phyloP scores from a whole-genome alignment of 2,797 vertebrate species.

The Artibeus lituratus region DNA sequence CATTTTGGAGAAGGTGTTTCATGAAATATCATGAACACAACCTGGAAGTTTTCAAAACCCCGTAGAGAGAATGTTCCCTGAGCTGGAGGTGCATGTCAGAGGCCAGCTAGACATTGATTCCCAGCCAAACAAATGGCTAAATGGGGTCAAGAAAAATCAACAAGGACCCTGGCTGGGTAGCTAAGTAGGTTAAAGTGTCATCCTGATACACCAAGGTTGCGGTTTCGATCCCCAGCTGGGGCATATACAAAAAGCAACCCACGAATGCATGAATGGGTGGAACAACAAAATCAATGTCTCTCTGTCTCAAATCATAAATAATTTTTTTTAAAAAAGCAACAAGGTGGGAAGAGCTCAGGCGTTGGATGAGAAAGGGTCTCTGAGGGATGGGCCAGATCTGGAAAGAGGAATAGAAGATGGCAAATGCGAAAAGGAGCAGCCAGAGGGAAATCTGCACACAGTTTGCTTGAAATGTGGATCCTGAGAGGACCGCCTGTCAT shows the following conservation, averaged over 20 bases:
- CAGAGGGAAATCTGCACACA: background rate
- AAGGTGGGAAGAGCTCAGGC: background rate
- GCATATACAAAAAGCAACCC: too few relatives aligned
- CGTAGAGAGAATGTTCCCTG: background rate
- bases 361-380: background rate
- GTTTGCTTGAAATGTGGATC: background rate
- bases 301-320: too few relatives aligned
- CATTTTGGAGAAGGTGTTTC: background rate
- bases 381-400: background rate
- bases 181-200: too few relatives aligned
- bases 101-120: background rate
- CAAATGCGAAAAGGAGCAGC: background rate
- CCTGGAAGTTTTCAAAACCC: background rate
- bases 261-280: too few relatives aligned
- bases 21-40: background rate
- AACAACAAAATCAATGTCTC: too few relatives aligned
- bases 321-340: background rate
- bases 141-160: too few relatives aligned
- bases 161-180: too few relatives aligned
- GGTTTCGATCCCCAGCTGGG: too few relatives aligned
- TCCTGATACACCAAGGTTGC: too few relatives aligned
- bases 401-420: background rate
- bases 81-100: background rate
- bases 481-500: background rate
- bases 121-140: background rate